Evolutionary conservation across 2,113 vertebrate species (phyloP), one percentile per base, ranked within the genome.

Genomic region (Ameiurus melas): DNA sequence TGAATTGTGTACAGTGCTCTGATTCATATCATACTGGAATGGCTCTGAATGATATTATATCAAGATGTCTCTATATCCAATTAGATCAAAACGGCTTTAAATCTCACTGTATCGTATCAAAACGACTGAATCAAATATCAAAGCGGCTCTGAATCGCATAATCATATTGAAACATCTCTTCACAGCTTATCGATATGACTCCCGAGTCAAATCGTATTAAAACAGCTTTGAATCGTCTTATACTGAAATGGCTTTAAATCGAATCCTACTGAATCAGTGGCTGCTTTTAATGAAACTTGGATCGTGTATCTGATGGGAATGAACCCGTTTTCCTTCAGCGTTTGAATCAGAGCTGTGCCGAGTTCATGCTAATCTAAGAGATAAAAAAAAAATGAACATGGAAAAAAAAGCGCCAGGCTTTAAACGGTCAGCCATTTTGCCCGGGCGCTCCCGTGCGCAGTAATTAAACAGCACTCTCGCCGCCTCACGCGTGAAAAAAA

Each of bases 381-480:
- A 71, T 36, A 70, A 53, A 57, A 68, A 71, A 53, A n/a, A 71
- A 78, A 36, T 9, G 27, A 53, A 30, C 64, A 84, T 53, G 3
- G 33, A 43, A 71, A 84, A n/a, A 14, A 57, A 68, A 4, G n/a
- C n/a, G 60, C n/a, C 27, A 4, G 83, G 66, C n/a, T 39, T 39
- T 20, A 71, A 85, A 16, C 53, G 51, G 84, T 85, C 84, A 58
- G 47, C 51, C 68, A 36, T 73, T 57, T 73, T 39, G n/a, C 84
- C 58, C 47, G 7, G 5, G 43, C 83, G 27, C 43, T 66, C 66
- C 27, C 57, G 58, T 9, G 66, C 3, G 53, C 68, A 27, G 84
- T 85, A 39, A 85, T 73, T 73, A 85, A 73, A 57, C 68, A 22
- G 47, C 51, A 27, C 84, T 73, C 51, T 73, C 60, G 68, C 68